Base-by-base conservation (phyloP, 1,140 invertebrate species). In the Mesaphorura yosii region DNA sequence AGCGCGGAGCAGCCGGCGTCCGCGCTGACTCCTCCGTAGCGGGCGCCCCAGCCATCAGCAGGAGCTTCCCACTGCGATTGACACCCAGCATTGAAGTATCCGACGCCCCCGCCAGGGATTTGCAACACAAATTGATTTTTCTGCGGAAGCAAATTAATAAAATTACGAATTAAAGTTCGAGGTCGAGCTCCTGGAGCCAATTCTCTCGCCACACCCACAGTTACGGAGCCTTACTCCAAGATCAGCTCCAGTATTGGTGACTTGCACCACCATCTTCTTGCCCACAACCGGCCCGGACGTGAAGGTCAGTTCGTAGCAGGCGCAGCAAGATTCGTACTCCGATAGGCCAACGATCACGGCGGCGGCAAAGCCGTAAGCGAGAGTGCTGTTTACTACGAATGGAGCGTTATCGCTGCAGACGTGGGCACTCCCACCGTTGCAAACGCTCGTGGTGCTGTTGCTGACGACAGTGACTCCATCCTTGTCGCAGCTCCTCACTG, bases 71-170 rank as follows among this genome's bases (percentile, higher is more conserved):
- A 56, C 29, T 56, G 54, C 1, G 54, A 31, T 23, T 3, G 3
- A 22, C 54, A 56, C 4, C 54, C n/a, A n/a, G n/a, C 54, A 28
- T 56, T 56, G 29, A 56, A 56, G 10, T 51, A 19, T 2, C 54
- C 54, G n/a, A 56, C 54, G 17, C 54, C 54, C 2, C 54, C 48
- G 1, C 54, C 54, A 17, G 54, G 54, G 10, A 56, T 51, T 48
- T 51, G 54, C 3, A 56, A 14, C 17, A 51, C 54, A 27, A 56
- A 56, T 51, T 56, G 54, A 38, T 56, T 56, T 38, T 56, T 49
- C 38, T 51, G 31, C 17, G 7, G 1, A 23, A n/a, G 12, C n/a
- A 51, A 40, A 40, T 41, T 2, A 29, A 28, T 42, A 42, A 49
- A 22, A 29, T 12, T 48, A n/a, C 19, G 17, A 31, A 3, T 14